Conservation (phyloP, 2,888 invertebrate genomes). For the Rhingia rostrata region DNA sequence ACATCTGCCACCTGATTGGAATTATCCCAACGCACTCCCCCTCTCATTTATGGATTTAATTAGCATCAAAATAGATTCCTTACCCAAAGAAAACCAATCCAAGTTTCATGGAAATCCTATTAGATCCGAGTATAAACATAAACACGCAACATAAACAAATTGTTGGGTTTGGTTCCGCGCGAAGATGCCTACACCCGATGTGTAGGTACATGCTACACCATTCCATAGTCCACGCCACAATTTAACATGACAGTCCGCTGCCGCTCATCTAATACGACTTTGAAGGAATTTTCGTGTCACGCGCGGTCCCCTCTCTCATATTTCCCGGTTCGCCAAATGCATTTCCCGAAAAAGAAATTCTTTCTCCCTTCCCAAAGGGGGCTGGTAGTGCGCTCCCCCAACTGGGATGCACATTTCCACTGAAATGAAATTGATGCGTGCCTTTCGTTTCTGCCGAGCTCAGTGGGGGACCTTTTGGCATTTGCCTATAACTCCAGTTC, state of each 20-base stretch:
- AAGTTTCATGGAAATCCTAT: constrained; percentile 60
- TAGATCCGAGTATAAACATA: constrained; percentile 62
- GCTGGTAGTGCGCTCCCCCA: constrained; percentile 25
- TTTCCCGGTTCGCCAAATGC: constrained; percentile 61
- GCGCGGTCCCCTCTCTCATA: constrained; percentile 26
- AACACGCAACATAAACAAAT: constrained; percentile 70
- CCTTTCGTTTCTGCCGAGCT: constrained; percentile 23
- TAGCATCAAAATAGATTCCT: constrained; percentile 72
- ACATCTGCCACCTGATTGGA: constrained; percentile 72
- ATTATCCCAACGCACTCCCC: constrained; percentile 45
- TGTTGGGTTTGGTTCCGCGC: constrained; percentile 21
- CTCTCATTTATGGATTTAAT: constrained; percentile 64
- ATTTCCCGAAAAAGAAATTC: constrained; percentile 49
- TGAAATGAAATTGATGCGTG: constrained; percentile 67
- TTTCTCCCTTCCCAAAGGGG: constrained; percentile 16
- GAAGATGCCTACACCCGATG: neutral
- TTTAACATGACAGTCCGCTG: constrained; percentile 14
- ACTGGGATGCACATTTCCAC: constrained; percentile 24
- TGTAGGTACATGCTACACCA: constrained; percentile 1
- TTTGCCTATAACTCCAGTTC: constrained; percentile 56
- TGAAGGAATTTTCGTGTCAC: constrained; percentile 60
- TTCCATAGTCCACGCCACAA: neutral
- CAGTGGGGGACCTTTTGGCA: constrained; percentile 75
- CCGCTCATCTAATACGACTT: constrained; percentile 36
- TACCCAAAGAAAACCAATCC: constrained; percentile 41